phyloP scores from a whole-genome alignment of 2,113 vertebrate species.

The Ailurus styani region DNA sequence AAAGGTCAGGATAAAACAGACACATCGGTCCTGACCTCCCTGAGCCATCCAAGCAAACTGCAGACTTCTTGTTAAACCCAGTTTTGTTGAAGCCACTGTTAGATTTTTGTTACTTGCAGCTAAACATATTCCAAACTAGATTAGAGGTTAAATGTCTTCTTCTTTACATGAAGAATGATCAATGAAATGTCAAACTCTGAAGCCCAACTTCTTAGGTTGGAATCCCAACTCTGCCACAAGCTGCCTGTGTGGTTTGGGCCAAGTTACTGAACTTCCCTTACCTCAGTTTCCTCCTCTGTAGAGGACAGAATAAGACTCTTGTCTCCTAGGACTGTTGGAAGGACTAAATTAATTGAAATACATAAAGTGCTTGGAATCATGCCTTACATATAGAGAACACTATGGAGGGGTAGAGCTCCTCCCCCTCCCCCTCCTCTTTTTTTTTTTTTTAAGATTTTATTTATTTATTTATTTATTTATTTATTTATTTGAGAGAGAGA shows the following conservation, averaged over 20 bases:
- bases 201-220: not conserved
- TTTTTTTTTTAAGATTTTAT: no score
- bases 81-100: not conserved
- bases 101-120: not conserved
- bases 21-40: not conserved
- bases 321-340: not conserved
- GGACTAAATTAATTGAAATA: not conserved
- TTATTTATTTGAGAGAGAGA: no score
- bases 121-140: not conserved
- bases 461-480: no score
- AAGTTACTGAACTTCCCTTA: constrained; percentile 15
- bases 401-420: not conserved
- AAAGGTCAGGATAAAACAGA: not conserved
- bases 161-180: not conserved
- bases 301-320: not conserved
- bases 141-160: not conserved
- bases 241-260: not conserved
- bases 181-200: not conserved
- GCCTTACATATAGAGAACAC: not conserved
- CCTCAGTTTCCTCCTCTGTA: not conserved
- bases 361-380: not conserved
- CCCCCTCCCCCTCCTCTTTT: no score
- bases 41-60: not conserved
- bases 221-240: not conserved
- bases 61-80: not conserved